Evolutionary conservation across 2,113 vertebrate species (phyloP).

Genomic region (Ptilonorhynchus violaceus): DNA sequence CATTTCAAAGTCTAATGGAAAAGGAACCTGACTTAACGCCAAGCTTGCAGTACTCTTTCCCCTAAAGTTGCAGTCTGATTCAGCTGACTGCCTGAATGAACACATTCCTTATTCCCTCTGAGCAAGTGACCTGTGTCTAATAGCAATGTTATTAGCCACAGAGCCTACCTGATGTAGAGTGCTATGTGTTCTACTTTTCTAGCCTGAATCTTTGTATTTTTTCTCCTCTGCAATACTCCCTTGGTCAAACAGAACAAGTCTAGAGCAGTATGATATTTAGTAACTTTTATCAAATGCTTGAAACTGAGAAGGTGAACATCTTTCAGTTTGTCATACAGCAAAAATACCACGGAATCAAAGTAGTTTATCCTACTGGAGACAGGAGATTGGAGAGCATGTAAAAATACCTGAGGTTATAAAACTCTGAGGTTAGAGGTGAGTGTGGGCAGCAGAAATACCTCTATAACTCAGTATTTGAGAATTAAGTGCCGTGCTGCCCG

Average conservation of each 20-base stretch:
- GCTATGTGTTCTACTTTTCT: neutral
- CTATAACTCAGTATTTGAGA: neutral
- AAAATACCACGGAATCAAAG: neutral
- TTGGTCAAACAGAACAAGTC: neutral
- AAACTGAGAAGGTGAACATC: neutral
- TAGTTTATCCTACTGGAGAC: neutral
- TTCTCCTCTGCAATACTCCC: neutral
- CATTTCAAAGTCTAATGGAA: neutral
- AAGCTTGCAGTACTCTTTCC: neutral
- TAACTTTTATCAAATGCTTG: neutral
- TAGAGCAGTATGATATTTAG: neutral
- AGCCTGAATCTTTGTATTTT: neutral
- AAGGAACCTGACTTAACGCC: neutral
- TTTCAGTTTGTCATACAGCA: neutral
- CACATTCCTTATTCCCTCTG: neutral
- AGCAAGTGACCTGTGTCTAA: slow-evolving; percentile 24
- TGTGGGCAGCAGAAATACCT: neutral
- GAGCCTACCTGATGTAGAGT: neutral
- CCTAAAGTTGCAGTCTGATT: neutral
- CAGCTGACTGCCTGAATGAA: neutral
- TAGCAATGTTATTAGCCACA: neutral
- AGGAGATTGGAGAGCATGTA: neutral
- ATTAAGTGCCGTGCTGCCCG: no score
- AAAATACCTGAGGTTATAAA: neutral
- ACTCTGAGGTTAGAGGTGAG: neutral